A percentile compares a stretch with the other conserved stretches of the same genome.
Conservation (phyloP, 2,888 invertebrate species). For the Troides oblongomaculatus region DNA sequence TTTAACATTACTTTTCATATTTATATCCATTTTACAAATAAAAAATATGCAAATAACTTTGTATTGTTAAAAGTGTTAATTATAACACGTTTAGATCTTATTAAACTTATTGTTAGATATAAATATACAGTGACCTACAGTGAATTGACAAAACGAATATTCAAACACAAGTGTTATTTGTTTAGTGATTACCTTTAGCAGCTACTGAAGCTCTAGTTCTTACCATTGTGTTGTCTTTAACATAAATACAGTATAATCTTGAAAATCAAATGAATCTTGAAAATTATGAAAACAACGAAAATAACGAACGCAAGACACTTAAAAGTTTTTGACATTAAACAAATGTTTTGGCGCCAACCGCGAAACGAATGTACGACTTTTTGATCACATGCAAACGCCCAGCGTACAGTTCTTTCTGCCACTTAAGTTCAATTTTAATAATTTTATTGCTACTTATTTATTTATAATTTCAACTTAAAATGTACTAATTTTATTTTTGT, state of each 20-base stretch:
- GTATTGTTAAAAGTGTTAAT: too few species aligned
- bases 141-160: too few species aligned
- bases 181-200: conserved; percentile 21
- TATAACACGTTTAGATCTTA: too few species aligned
- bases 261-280: neutral
- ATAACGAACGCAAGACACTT: neutral
- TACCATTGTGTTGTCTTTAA: conserved; percentile 7
- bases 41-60: too few species aligned
- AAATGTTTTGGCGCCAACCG: conserved; percentile 22
- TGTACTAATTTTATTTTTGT: too few species aligned
- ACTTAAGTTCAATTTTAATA: neutral
- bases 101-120: too few species aligned
- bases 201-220: conserved; percentile 25
- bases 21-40: too few species aligned
- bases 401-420: conserved; percentile 2
- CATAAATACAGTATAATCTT: neutral
- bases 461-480: too few species aligned
- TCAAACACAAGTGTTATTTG: neutral
- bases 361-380: neutral
- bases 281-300: neutral
- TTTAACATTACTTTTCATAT: too few species aligned
- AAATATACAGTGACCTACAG: too few species aligned
- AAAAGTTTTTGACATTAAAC: conserved; percentile 12
- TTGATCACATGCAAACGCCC: neutral
- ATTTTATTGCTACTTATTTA: too few species aligned